Percentiles rank a stretch among this genome's conserved stretches.
Conservation (phyloP, 35 echinoderm and acorn worm genomes). For the Antedon bifida region DNA sequence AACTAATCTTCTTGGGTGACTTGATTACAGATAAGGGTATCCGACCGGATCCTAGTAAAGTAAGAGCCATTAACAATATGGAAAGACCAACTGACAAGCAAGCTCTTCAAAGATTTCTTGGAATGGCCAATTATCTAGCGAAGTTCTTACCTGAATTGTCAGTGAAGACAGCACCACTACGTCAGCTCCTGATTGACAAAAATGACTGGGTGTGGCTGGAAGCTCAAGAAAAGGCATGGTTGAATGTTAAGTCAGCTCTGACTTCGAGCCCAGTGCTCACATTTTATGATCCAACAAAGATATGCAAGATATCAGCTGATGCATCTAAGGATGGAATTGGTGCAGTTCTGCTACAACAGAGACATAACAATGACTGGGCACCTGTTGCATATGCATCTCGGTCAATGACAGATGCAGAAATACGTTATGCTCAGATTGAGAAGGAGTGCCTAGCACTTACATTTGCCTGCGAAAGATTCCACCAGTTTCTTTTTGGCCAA, state of each 20-base stretch:
- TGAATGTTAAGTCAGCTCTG: neutral
- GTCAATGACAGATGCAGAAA: constrained; percentile 25
- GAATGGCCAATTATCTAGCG: constrained; percentile 28
- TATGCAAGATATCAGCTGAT: constrained; percentile 10
- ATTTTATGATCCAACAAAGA: constrained; percentile 1
- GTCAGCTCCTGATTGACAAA: neutral
- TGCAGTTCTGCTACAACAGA: constrained; percentile 5
- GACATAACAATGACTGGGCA: constrained; percentile 1
- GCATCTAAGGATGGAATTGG: constrained; percentile 15
- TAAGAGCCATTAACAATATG: constrained; percentile 25
- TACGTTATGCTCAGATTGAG: constrained; percentile 36
- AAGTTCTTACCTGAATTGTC: constrained; percentile 36
- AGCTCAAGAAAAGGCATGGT: neutral
- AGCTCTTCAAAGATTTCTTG: constrained; percentile 18
- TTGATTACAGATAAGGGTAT: constrained; percentile 11
- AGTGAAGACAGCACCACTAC: neutral
- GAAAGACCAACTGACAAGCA: constrained; percentile 6
- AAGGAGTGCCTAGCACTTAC: constrained; percentile 25
- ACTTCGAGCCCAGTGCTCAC: neutral
- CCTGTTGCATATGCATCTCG: constrained; percentile 36
- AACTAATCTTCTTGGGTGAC: constrained; percentile 7
- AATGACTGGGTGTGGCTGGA: neutral
- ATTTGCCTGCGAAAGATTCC: constrained; percentile 33
- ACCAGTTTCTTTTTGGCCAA: constrained; percentile 42
- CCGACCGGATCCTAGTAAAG: constrained; percentile 11